These are phyloP conservation scores for Astyanax mexicanus DNA, from an alignment of 2,797 vertebrate species.

Conservation along the genomic window DNA sequence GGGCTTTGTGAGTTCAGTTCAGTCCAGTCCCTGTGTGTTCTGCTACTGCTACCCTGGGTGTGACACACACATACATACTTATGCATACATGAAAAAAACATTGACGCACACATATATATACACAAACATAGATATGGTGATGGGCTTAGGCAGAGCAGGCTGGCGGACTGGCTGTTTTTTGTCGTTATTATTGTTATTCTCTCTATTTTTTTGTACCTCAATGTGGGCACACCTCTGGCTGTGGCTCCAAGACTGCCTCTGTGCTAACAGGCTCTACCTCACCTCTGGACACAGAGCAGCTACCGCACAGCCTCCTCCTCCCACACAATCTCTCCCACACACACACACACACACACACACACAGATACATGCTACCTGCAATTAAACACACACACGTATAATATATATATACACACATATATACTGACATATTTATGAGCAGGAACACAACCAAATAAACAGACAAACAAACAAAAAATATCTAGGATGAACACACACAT, in stretches of 20 bases:
- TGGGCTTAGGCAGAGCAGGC: conserved; percentile 62
- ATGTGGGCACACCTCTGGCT: conserved; percentile 79
- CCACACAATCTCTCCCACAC: no score
- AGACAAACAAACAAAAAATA: conserved; percentile 55
- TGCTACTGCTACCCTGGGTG: conserved; percentile 50
- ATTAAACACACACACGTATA: conserved; percentile 50
- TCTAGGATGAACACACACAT: conserved; percentile 33
- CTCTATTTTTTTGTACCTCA: conserved; percentile 79
- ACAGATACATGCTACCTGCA: conserved; percentile 47
- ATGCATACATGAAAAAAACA: no score
- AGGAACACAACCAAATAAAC: conserved; percentile 34
- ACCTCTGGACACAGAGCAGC: conserved; percentile 84
- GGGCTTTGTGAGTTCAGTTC: conserved; percentile 66
- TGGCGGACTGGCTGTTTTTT: conserved; percentile 45
- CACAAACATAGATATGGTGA: conserved; percentile 34
- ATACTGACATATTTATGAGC: conserved; percentile 62
- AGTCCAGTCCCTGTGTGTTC: conserved; percentile 43
- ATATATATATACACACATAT: no score
- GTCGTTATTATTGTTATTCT: conserved; percentile 39
- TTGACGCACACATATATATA: conserved; percentile 1
- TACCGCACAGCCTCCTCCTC: conserved; percentile 73
- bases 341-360: conserved; percentile 51
- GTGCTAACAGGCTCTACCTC: conserved; percentile 85
- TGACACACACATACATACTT: conserved; percentile 32
- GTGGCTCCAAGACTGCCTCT: conserved; percentile 76